These are phyloP conservation scores for Myiozetetes cayanensis DNA, from an alignment of 2,113 vertebrate genomes.

Conservation along the genomic window DNA sequence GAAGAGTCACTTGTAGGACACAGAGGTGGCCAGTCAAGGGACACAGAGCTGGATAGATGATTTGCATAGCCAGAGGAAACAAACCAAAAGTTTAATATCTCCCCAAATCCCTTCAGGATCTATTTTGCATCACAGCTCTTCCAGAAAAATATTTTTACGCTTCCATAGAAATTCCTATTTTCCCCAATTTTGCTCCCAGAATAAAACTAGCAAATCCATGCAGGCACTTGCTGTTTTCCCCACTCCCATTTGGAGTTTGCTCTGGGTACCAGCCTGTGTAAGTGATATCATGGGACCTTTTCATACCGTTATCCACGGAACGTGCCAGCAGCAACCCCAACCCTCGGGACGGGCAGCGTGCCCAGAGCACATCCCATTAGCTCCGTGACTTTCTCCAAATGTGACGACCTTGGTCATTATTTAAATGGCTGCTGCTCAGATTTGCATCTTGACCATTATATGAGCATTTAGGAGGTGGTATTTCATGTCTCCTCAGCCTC, in stretches of 20 bases:
- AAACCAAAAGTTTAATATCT: neutral
- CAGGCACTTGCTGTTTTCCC: neutral
- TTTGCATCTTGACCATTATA: neutral
- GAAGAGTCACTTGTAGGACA: neutral
- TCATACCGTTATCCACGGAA: neutral
- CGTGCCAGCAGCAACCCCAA: neutral
- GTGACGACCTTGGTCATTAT: conserved; percentile 1
- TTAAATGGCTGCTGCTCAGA: neutral
- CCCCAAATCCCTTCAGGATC: neutral
- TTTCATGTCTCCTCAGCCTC: neutral
- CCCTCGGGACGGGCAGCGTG: neutral
- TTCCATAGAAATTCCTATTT: neutral
- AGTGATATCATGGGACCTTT: neutral
- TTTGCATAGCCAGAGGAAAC: neutral
- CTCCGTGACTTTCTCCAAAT: neutral
- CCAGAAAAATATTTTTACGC: rapidly evolving
- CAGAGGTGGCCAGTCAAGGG: neutral
- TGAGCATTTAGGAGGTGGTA: neutral
- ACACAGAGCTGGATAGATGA: neutral
- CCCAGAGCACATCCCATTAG: neutral
- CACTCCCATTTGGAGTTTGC: neutral
- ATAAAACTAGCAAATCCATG: neutral
- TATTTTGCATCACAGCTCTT: neutral
- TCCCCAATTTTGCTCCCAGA: neutral
- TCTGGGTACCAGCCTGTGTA: neutral